Evolutionary conservation across 2,797 vertebrate species (phyloP), one percentile per base, ranked within the genome.

Genomic region (Lithobates pipiens): DNA sequence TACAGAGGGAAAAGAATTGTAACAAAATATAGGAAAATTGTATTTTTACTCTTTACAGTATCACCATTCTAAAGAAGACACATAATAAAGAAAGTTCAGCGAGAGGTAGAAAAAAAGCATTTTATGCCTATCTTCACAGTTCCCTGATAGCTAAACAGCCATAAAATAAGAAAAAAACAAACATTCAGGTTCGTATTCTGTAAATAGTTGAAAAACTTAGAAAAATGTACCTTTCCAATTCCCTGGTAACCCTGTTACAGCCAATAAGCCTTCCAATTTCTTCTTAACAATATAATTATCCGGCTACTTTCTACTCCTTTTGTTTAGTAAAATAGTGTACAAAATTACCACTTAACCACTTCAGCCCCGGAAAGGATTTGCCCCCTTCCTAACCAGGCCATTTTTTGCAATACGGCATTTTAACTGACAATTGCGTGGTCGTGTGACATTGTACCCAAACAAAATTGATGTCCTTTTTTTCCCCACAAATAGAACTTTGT

Each of bases 121-220:
- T 92, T 91, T 1, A 16, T 81, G 83, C 90, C 92, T 89, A 89
- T 91, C 88, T 88, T 84, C 82, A 86, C 89, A 83, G 90, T 90
- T 91, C 90, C 88, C 91, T 82, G 25, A 89, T 91, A 91, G 91
- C 91, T 85, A 90, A 3, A 87, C 85, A 89, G 89, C 80, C 87
- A 86, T 4, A 29, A 90, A 92, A 89, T 61, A 88, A 39, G 0
- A 39, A 39, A 1, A 39, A 39, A 39, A 10, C 10, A 39, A 39
- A 88, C 23, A 27, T 92, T 78, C 82, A 87, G 86, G 93, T 94
- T 92, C 90, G 90, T 90, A 89, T 74, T 84, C 87, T 88, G 88
- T n/a, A 68, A 27, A 29, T 46, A 63, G 16, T 10, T 25, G 23
- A 34, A 73, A 63, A 73, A 85, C 4, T 21, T 10, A 54, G 39